Base-by-base conservation (phyloP, 2,113 vertebrate genomes). In the Grammomys surdaster region DNA sequence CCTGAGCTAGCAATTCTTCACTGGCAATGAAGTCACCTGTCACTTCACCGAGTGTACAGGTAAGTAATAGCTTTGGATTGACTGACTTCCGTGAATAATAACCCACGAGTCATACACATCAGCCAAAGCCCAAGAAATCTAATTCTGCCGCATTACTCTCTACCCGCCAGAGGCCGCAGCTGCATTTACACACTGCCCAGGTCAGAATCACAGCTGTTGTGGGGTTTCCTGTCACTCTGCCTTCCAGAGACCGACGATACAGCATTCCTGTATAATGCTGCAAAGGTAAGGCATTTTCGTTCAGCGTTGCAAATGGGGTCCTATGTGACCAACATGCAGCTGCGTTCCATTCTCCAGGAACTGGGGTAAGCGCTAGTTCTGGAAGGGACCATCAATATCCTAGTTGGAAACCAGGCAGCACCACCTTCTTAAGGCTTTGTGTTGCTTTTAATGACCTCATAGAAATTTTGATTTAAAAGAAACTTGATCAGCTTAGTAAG, bases 101-200 rank as follows among this genome's bases (percentile, higher is more conserved):
- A 84, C 88, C 89, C 95, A 77, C 78, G 85, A 97, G 97, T 95
- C 96, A 97, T 17, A 97, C 97, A 97, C 97, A 96, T 94, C 97
- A 97, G 95, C 90, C 96, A 88, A 95, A 98, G 97, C 88, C 16
- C 48, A 93, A 94, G 94, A 96, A 98, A 98, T 85, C 6, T 0
- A 97, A 97, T 97, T 95, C 67, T 95, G 95, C 86, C 36, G 51
- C 40, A 76, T 60, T 88, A 90, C 87, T 75, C 95, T 95, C 90
- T 82, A 91, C 92, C 96, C 94, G 89, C 93, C 96, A 94, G 96
- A 88, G 72, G 92, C 90, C 72, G 82, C n/a, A 65, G n/a, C 76
- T 88, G 80, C 91, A 89, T 72, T 91, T 92, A 89, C 65, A 86
- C 20, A 12, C 76, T 1, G 51, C 87, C 88, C 75, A 2, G 2